A percentile compares a stretch with the other conserved stretches of the same genome.
phyloP scores from a whole-genome alignment of 1,140 invertebrate genomes.

The Charaxes varanes region DNA sequence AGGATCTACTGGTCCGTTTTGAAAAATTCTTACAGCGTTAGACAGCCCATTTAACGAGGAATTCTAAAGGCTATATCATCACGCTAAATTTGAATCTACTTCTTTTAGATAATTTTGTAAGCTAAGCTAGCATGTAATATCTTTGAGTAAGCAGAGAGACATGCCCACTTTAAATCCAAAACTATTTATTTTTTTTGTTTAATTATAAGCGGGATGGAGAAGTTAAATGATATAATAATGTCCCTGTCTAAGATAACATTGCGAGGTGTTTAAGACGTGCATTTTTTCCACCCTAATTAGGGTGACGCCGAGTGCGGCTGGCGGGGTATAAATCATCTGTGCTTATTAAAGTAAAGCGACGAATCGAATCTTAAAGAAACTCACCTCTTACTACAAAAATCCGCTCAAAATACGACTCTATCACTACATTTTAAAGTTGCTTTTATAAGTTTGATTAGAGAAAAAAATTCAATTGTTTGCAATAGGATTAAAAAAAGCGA shows the following conservation, averaged over 20 bases:
- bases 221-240: conserved; percentile 14
- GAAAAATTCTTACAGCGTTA: too few species aligned
- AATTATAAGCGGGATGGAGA: too few species aligned
- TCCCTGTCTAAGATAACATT: conserved; percentile 17
- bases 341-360: conserved; percentile 56
- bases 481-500: conserved; percentile 40
- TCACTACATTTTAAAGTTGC: conserved; percentile 5
- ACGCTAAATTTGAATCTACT: too few species aligned
- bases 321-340: conserved; percentile 56
- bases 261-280: conserved; percentile 23
- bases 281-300: conserved; percentile 52
- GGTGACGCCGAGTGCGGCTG: conserved; percentile 40
- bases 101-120: too few species aligned
- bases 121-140: too few species aligned
- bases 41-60: too few species aligned
- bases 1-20: too few species aligned
- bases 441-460: conserved; percentile 1
- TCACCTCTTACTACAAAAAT: conserved; percentile 8
- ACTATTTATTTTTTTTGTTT: too few species aligned
- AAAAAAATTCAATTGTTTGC: conserved; percentile 28
- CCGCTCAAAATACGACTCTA: conserved; percentile 18
- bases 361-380: conserved; percentile 50
- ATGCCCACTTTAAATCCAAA: too few species aligned
- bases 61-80: too few species aligned
- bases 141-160: too few species aligned